A percentile compares a stretch with the other conserved stretches of the same genome.
Evolutionary conservation across 2,113 vertebrate species (phyloP).

Genomic region (Leptosomus discolor): DNA sequence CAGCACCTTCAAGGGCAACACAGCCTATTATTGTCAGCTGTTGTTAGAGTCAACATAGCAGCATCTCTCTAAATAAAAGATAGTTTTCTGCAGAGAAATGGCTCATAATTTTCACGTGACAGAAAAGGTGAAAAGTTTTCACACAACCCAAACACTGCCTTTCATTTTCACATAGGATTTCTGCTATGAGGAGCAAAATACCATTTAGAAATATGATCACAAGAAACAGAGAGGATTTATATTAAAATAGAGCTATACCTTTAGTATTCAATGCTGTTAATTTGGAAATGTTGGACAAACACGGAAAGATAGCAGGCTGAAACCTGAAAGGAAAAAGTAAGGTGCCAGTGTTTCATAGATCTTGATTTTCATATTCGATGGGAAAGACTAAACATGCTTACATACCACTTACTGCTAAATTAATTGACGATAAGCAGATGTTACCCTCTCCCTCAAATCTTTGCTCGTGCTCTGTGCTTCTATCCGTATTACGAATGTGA

Average conservation of each 20-base stretch:
- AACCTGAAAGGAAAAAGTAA: neutral
- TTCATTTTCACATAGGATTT: neutral
- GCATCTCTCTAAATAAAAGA: neutral
- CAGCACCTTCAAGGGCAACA: neutral
- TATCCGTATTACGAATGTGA: neutral
- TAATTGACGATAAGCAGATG: conserved; percentile 12
- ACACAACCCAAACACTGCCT: neutral
- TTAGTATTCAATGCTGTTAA: neutral
- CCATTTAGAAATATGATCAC: neutral
- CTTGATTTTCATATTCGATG: neutral
- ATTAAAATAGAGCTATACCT: neutral
- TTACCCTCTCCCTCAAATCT: neutral
- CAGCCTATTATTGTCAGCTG: neutral
- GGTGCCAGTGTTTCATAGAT: neutral
- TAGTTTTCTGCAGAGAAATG: neutral
- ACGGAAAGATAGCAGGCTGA: neutral
- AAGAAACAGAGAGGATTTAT: neutral
- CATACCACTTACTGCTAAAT: neutral
- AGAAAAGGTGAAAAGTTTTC: neutral
- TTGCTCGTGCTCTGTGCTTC: neutral
- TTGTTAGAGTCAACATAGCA: neutral
- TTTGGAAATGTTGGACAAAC: neutral
- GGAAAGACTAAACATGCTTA: conserved; percentile 3
- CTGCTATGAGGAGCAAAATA: neutral
- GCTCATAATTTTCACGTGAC: neutral